Evolutionary conservation across 2,888 invertebrate species (phyloP), one percentile per base, ranked within the genome.

Genomic region (Lampropteryx suffumata): DNA sequence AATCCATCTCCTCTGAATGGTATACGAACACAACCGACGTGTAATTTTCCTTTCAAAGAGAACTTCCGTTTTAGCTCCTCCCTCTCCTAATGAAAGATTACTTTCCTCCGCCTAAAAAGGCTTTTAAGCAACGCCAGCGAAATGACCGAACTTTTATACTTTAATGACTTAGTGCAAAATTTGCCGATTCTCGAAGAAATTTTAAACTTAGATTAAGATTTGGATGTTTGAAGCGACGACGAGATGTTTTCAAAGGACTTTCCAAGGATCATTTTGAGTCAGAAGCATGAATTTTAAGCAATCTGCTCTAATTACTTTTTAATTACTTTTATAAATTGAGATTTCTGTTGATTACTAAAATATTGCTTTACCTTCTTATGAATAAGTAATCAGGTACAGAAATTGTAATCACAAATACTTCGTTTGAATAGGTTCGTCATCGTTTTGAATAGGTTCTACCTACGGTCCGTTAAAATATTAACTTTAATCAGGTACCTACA

Each of bases 161-260:
- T 90, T 90, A 89, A 90, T 90, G 90, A 90, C 90, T 90, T 90
- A 90, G 88, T 90, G 85, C 84, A 82, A 89, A 90, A 87, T 88
- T 88, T 79, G 88, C 85, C 83, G 90, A 90, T 89, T 86, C 82
- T 73, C 84, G 76, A 82, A 87, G 84, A 89, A 88, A 86, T 86
- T 88, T 89, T 90, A 89, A 90, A 90, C 90, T 89, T 88, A 88
- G 88, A 88, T 89, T 90, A 89, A 88, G 87, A 89, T 87, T 88
- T 82, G 78, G 82, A 86, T 80, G 86, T 87, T 85, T 80, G 76
- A 82, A 85, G 84, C 79, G 79, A 79, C 44, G 50, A 39, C 71
- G 78, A 79, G 80, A 88, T 83, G 81, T 83, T 88, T 83, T 81
- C 71, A 67, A 70, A 71, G 80, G 78, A 79, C 64, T 67, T 79